Conservation (phyloP, 2,888 invertebrate genomes). For the Archips crataeganus region DNA sequence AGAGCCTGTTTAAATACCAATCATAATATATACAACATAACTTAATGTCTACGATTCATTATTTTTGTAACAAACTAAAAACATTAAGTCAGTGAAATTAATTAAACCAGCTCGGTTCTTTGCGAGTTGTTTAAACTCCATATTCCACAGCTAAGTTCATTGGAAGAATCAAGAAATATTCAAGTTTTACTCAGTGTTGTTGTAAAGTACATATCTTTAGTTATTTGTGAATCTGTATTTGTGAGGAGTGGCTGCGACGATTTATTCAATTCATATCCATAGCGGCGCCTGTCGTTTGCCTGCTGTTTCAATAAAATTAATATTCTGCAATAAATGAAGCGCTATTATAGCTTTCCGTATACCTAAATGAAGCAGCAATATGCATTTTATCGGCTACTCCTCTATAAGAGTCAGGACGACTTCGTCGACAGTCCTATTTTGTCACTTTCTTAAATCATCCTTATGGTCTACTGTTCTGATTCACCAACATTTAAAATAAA, state of each 20-base stretch:
- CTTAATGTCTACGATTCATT: not conserved
- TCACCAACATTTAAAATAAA: too few relatives aligned
- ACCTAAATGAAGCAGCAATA: not conserved
- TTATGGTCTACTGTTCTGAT: too few relatives aligned
- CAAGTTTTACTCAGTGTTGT: not conserved
- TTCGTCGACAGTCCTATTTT: too few relatives aligned
- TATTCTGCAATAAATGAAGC: constrained; percentile 1
- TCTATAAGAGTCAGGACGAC: too few relatives aligned
- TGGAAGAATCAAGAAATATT: constrained; percentile 13
- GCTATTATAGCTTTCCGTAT: too few relatives aligned
- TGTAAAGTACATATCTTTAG: not conserved
- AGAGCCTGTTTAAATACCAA: too few relatives aligned
- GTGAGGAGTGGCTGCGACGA: not conserved
- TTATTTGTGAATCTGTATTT: constrained; percentile 1
- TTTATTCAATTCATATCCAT: constrained; percentile 12
- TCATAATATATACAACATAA: not conserved
- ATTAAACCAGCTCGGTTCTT: constrained; percentile 9
- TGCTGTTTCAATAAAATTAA: constrained; percentile 16
- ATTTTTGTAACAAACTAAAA: constrained; percentile 22
- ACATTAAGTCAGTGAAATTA: constrained; percentile 19
- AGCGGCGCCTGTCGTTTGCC: not conserved
- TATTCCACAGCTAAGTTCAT: constrained; percentile 29
- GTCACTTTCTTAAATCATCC: too few relatives aligned
- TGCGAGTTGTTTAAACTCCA: constrained; percentile 16
- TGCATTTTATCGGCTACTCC: not conserved